phyloP scores from a whole-genome alignment of 2,113 vertebrate genomes.

The Engystomops pustulosus region DNA sequence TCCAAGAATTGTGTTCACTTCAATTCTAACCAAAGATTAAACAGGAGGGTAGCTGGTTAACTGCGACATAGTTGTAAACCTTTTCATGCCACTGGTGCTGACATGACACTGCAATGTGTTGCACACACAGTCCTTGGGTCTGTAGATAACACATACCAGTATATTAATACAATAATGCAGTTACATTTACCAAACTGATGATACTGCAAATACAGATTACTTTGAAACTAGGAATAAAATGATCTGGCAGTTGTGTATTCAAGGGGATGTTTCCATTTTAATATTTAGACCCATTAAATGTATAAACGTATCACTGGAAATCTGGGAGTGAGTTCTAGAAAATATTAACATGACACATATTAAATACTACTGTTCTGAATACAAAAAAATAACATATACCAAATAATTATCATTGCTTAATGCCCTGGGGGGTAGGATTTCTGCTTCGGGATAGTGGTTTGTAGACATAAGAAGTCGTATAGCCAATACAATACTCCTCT shows the following conservation, averaged over 20 bases:
- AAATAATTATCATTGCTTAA: too few relatives aligned
- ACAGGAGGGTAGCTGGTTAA: not conserved
- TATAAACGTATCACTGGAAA: not conserved
- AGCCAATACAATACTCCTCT: too few relatives aligned
- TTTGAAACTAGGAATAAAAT: not conserved
- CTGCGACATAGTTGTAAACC: not conserved
- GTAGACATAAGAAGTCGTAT: too few relatives aligned
- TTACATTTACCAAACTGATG: not conserved
- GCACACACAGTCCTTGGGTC: not conserved
- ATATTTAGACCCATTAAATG: not conserved
- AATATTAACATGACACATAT: not conserved
- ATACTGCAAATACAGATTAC: not conserved
- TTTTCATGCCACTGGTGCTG: slow-evolving; percentile 11
- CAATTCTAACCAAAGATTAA: slow-evolving; percentile 56
- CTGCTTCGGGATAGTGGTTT: too few relatives aligned
- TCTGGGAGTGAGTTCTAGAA: not conserved
- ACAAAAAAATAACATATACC: not conserved
- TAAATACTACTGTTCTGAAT: not conserved
- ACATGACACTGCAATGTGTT: slow-evolving; percentile 10
- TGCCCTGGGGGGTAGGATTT: too few relatives aligned
- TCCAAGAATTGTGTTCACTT: slow-evolving; percentile 36
- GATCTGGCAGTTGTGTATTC: not conserved
- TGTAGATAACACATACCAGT: not conserved
- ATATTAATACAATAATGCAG: not conserved
- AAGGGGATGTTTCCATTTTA: not conserved